These are phyloP conservation scores for Mamestra brassicae DNA, from an alignment of 2,888 invertebrate genomes.

Conservation along the genomic window DNA sequence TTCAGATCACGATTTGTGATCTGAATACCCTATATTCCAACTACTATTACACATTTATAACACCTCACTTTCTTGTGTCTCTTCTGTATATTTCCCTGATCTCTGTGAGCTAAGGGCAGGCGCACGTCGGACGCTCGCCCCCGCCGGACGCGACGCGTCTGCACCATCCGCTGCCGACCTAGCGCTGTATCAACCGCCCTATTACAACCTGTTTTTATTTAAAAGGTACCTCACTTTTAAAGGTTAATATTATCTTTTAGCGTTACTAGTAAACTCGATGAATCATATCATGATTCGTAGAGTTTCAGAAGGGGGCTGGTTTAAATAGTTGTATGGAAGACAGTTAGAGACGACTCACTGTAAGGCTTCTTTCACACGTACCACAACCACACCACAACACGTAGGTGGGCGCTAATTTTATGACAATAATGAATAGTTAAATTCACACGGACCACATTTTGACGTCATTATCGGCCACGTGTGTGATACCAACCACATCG, in stretches of 20 bases:
- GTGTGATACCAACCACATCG: too few species aligned
- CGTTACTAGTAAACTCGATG: background rate
- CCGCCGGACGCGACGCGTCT: constrained; percentile 73
- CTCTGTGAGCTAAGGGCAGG: constrained; percentile 48
- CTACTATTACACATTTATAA: constrained; percentile 25
- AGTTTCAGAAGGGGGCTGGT: background rate
- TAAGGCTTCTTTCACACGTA: background rate
- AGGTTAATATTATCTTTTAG: background rate
- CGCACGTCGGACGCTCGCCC: constrained; percentile 67
- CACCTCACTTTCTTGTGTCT: background rate
- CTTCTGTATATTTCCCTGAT: too few species aligned
- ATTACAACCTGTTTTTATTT: constrained; percentile 45
- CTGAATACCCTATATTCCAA: too few species aligned
- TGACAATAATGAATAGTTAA: too few species aligned
- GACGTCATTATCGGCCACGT: too few species aligned
- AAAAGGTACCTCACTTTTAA: constrained; percentile 14
- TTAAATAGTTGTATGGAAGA: background rate
- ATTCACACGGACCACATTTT: too few species aligned
- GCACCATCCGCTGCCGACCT: constrained; percentile 68
- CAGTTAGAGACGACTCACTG: background rate
- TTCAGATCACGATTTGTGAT: too few species aligned
- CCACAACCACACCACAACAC: too few species aligned
- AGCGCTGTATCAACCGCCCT: constrained; percentile 44
- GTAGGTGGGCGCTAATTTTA: too few species aligned
- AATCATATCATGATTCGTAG: background rate